Percentiles rank a stretch among this genome's conserved stretches.
Conservation (phyloP, 2,888 invertebrate species). For the Andrena trimmerana region DNA sequence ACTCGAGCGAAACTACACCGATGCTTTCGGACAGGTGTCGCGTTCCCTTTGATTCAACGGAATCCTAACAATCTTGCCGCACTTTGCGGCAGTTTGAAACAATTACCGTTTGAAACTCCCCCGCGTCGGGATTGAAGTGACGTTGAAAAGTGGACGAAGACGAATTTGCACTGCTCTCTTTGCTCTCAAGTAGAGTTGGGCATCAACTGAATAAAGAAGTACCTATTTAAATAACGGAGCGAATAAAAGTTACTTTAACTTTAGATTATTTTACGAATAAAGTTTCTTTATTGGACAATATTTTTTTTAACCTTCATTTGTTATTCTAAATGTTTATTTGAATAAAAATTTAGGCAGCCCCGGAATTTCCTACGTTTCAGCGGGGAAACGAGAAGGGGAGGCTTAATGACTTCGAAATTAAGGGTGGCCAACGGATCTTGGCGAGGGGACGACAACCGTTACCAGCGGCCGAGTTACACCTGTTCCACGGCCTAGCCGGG, state of each 20-base stretch:
- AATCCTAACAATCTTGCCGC: background rate
- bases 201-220: no score
- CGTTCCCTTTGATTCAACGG: constrained; percentile 21
- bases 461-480: constrained; percentile 61
- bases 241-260: no score
- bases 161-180: no score
- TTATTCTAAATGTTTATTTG: background rate
- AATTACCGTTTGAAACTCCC: no score
- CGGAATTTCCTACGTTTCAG: constrained; percentile 48
- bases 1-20: constrained; percentile 7
- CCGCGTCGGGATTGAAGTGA: no score
- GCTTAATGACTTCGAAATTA: constrained; percentile 58
- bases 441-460: constrained; percentile 65
- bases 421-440: constrained; percentile 57
- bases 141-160: no score
- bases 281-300: no score
- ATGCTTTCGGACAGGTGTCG: constrained; percentile 37
- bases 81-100: no score
- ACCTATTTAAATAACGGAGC: no score
- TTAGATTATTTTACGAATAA: no score
- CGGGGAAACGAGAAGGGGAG: constrained; percentile 16
- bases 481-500: constrained; percentile 57
- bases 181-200: no score
- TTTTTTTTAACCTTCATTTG: background rate
- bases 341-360: constrained; percentile 4